Base-by-base conservation (phyloP, 2,888 invertebrate species). In the Griposia aprilina region DNA sequence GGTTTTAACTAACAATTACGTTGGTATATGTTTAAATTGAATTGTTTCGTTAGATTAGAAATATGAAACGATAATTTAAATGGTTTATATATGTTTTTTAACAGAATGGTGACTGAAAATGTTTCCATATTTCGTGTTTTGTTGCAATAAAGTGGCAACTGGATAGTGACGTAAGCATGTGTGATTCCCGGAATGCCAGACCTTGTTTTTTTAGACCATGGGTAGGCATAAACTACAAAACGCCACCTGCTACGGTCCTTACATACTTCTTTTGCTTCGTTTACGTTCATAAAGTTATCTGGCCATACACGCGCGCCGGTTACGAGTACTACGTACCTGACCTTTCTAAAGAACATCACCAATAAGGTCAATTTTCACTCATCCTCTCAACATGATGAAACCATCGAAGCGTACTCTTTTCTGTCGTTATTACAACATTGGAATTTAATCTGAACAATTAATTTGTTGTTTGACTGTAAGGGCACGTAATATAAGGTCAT, bases 391-490 rank as follows among this genome's bases (percentile, higher is more conserved):
- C 26, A 30, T 60, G 30, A 17, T 7, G 2, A 30, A 59, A 59
- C 59, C 17, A 17, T 8, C 6, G 30, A 17, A 30, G 60, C 1
- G 60, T 36, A 36, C 20, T 20, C 20, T 36, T 36, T 45, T n/a
- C n/a, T 41, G n/a, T 41, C 20, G 10, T 20, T 45, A 45, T 65
- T 4, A n/a, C 8, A 41, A 65, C 2, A 65, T 41, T 65, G n/a
- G 41, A 17, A 65, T 65, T 11, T 11, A 20, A 20, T 67, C 45
- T 69, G 13, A 30, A 17, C 23, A 30, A 30, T 45, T 30, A 48
- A 36, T 73, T 50, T 41, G 10, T 73, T 73, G 20, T 11, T 73
- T 26, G 13, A 36, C 20, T 72, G 26, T 11, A 74, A 26, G 41
- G n/a, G 1, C 26, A 20, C 30, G n/a, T 45, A 36, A 3, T 23